Base-by-base conservation (phyloP, 1,140 invertebrate genomes). In the Callitettix versicolor region DNA sequence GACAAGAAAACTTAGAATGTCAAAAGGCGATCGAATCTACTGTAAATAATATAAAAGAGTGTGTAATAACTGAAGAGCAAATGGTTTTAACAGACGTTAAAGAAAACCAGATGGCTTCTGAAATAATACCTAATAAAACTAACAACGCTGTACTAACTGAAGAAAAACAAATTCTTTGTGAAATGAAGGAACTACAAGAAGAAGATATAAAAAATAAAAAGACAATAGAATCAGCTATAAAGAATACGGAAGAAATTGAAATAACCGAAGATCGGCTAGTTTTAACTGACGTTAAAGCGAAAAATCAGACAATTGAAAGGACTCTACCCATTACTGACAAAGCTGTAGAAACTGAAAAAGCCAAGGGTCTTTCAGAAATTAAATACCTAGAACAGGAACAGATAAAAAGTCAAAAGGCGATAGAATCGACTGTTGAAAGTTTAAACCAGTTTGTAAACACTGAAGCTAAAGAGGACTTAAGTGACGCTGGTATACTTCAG, bases 51-150 rank as follows among this genome's bases (percentile, higher is more conserved):
- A 30, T 4, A 3, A 9, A 30, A 30, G 26, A 30, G 26, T 3
- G 42, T 50, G 15, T 41, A 36, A 38, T 7, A 44, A 17, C 22
- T 22, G 26, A 49, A n/a, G n/a, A 52, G 17, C 14, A 40, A 40
- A 40, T n/a, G 50, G 38, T 3, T 24, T 55, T 58, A 43, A 43
- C 12, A 26, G 26, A 9, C 3, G n/a, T n/a, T n/a, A 30, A 41
- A 22, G 36, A 41, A 41, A 40, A 3, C 6, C 5, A 26, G 1
- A 26, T 26, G 3, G n/a, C 26, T 30, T 3, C 26, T 30, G 26
- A 30, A 9, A 4, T n/a, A 22, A 17, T 3, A 17, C 17, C 30
- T 17, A 40, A 3, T 40, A 14, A 40, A 17, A 14, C 3, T 14
- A 12, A 14, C 12, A 40, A 40, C 3, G 17, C 38, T 40, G 38